Base-by-base conservation (phyloP, 2,113 vertebrate species). In the Copsychus sechellarum region DNA sequence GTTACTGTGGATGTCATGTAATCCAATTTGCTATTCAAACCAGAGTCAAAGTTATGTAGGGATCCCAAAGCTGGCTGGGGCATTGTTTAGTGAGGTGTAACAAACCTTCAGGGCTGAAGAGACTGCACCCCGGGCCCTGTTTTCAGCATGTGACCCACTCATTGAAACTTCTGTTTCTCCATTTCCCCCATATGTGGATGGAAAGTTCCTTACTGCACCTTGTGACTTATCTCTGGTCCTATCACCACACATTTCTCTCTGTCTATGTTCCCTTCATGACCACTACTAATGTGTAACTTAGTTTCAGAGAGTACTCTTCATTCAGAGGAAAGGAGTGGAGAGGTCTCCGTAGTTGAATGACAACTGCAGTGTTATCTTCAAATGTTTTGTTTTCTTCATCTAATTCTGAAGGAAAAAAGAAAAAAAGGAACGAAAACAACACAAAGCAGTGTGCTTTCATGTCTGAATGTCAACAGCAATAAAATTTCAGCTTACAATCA, bases 221-320 rank as follows among this genome's bases (percentile, higher is more conserved):
- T 48, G 31, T 62, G 62, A 53, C 31, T 82, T 58, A 8, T 8
- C n/a, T 26, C 36, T 40, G 62, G 5, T 53, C n/a, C 17, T 33
- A 3, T 48, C 61, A 18, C 1, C 0, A 1, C 19, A 60, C 6
- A 3, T 22, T 7, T 81, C 54, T 33, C 14, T 18, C 61, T 54
- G 17, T 22, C 50, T 42, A 1, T 21, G 17, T 72, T 45, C 83
- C 34, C 64, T 65, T 34, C 15, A 10, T 26, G 34, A 33, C 17
- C 26, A 42, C 36, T 45, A 28, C 13, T 31, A 26, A 42, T 69
- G 34, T 61, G 26, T 24, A 64, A 61, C 38, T n/a, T 21, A 6
- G 24, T 61, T 73, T 93, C 40, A 77, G 50, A 65, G 43, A 86
- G 2, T 3, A 4, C 16, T 77, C 64, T 47, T 72, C 45, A 18